Conservation (phyloP, 2,113 vertebrate genomes). For the Sorex araneus region DNA sequence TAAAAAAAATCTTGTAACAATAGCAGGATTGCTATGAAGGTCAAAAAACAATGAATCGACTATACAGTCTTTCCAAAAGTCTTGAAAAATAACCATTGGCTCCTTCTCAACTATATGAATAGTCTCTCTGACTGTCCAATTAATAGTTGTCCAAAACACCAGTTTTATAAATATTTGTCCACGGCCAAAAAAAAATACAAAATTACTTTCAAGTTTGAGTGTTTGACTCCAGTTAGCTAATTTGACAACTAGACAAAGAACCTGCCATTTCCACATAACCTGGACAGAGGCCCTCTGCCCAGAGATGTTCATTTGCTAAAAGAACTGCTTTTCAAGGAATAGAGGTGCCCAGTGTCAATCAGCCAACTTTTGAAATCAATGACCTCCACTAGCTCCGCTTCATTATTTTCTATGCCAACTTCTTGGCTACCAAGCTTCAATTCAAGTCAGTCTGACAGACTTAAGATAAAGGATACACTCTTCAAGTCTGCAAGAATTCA, state of each 20-base stretch:
- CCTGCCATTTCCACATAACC: slow-evolving; percentile 47
- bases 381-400: slow-evolving; percentile 31
- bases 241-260: slow-evolving; percentile 71
- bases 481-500: slow-evolving; percentile 56
- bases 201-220: slow-evolving; percentile 67
- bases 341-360: slow-evolving; percentile 60
- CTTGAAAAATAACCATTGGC: slow-evolving; percentile 67
- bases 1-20: slow-evolving; percentile 13
- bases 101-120: slow-evolving; percentile 53
- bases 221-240: slow-evolving; percentile 72
- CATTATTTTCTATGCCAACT: slow-evolving; percentile 66
- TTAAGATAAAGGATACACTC: slow-evolving; percentile 21
- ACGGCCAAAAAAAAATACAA: slow-evolving; percentile 48
- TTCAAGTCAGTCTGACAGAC: slow-evolving; percentile 48
- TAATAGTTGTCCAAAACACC: slow-evolving; percentile 50
- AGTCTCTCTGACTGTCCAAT: slow-evolving; percentile 67
- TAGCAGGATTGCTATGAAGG: slow-evolving; percentile 37
- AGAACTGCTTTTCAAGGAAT: slow-evolving; percentile 63
- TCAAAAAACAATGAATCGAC: slow-evolving; percentile 66
- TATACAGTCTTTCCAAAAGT: slow-evolving; percentile 59
- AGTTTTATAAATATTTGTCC: slow-evolving; percentile 67
- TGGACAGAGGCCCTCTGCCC: slow-evolving; percentile 64
- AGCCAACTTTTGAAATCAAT: slow-evolving; percentile 72
- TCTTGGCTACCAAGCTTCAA: slow-evolving; percentile 52
- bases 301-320: slow-evolving; percentile 59